Percentiles rank a stretch among this genome's conserved stretches.
These are phyloP conservation scores for Hybos culiciformis DNA, from an alignment of 2,888 invertebrate genomes.

Conservation along the genomic window DNA sequence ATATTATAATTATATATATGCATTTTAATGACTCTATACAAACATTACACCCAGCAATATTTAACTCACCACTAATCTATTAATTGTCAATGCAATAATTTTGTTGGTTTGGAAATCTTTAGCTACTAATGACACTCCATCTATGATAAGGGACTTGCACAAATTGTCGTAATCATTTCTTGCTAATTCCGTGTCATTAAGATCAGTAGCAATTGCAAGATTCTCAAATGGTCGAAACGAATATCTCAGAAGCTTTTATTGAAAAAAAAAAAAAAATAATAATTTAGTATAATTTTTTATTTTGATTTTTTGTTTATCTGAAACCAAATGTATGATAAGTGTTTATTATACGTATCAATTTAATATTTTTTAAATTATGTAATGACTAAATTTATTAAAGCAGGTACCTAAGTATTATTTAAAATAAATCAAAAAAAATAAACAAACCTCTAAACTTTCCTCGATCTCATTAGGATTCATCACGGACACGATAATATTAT, in stretches of 20 bases:
- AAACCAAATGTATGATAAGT: not conserved
- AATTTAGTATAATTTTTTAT: not conserved
- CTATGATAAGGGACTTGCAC: constrained; percentile 43
- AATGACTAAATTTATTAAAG: not conserved
- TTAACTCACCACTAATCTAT: not conserved
- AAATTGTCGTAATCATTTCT: constrained; percentile 46
- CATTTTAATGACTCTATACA: not conserved
- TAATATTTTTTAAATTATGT: not conserved
- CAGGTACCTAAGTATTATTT: not conserved
- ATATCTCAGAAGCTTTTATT: constrained; percentile 19
- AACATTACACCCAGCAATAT: not conserved
- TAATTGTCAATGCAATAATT: constrained; percentile 36
- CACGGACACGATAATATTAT: too few relatives aligned
- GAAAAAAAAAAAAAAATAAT: constrained; percentile 34
- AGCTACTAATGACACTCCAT: constrained; percentile 51
- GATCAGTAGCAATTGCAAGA: constrained; percentile 43
- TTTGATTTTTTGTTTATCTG: not conserved
- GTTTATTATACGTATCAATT: not conserved
- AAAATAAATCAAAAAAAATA: not conserved
- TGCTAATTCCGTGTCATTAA: constrained; percentile 40
- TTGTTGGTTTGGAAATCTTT: constrained; percentile 40
- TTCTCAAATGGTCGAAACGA: constrained; percentile 47
- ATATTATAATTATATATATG: not conserved
- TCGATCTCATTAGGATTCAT: too few relatives aligned
- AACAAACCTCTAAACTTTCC: too few relatives aligned